Percentiles rank a stretch among this genome's conserved stretches.
These are phyloP conservation scores for Mastigias papua DNA, from an alignment of 30 jellyfish, hydroid and myxozoan genomes.

Conservation along the genomic window DNA sequence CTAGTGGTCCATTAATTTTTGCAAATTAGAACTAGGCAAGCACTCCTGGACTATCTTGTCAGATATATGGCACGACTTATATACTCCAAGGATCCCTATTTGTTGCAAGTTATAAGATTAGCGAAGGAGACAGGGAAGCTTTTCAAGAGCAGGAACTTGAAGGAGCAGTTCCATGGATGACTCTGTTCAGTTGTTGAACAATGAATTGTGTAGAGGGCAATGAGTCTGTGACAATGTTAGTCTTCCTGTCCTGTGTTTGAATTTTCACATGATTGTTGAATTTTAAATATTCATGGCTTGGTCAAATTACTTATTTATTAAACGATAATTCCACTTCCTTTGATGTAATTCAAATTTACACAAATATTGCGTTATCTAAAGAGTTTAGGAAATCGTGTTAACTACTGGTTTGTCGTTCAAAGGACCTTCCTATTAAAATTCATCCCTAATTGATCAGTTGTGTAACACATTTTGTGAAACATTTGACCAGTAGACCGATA, in stretches of 20 bases:
- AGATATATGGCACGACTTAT: too few species aligned
- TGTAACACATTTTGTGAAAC: background rate
- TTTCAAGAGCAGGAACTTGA: background rate
- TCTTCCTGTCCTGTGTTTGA: conserved; percentile 43
- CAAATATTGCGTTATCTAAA: conserved; percentile 45
- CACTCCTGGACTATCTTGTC: too few species aligned
- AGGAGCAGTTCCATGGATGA: background rate
- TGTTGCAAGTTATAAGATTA: background rate
- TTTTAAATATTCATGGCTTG: conserved; percentile 27
- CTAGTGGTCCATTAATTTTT: too few species aligned
- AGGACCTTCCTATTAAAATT: background rate
- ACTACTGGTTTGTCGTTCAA: conserved; percentile 10
- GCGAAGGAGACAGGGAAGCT: background rate
- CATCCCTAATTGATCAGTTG: background rate
- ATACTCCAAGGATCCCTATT: background rate
- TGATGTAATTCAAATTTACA: conserved; percentile 3
- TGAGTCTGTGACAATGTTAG: background rate
- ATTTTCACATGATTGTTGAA: background rate
- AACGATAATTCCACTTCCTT: conserved; percentile 44
- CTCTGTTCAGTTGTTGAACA: background rate
- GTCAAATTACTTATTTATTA: conserved; percentile 44
- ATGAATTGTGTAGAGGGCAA: background rate
- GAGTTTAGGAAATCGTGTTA: conserved; percentile 45
- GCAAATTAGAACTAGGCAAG: too few species aligned
- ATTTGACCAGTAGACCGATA: background rate